phyloP scores from a whole-genome alignment of 2,113 vertebrate species.

The Pantherophis guttatus region DNA sequence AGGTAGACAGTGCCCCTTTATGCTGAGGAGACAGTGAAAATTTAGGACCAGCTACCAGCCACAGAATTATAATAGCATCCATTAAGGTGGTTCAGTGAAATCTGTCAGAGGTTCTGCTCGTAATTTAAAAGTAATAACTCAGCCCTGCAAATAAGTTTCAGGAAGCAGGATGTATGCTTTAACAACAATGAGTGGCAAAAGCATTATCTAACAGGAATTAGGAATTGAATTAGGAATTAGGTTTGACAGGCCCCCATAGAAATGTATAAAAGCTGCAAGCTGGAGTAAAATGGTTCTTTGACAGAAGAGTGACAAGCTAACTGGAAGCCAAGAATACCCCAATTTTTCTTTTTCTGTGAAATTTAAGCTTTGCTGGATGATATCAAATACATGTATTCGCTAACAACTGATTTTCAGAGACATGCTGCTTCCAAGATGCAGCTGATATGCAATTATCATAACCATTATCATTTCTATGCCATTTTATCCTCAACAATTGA shows the following conservation, averaged over 20 bases:
- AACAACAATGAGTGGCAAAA: background rate
- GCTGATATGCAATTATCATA: background rate
- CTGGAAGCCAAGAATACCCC: background rate
- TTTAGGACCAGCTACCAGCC: slow-evolving; percentile 40
- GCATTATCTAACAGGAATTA: background rate
- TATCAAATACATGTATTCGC: background rate
- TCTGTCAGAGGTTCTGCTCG: slow-evolving; percentile 45
- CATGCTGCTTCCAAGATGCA: background rate
- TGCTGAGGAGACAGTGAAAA: slow-evolving; percentile 49
- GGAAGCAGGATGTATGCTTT: slow-evolving; percentile 8
- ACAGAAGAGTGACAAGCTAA: background rate
- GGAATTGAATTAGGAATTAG: background rate
- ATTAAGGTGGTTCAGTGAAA: slow-evolving; percentile 52
- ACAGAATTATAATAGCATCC: slow-evolving; percentile 55
- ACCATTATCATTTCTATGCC: background rate
- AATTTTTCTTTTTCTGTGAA: background rate
- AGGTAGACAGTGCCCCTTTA: slow-evolving; percentile 55
- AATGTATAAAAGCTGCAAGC: background rate
- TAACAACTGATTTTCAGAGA: background rate
- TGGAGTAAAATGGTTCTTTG: background rate
- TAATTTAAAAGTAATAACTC: slow-evolving; percentile 53
- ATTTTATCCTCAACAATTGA: background rate
- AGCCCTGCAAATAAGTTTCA: slow-evolving; percentile 43
- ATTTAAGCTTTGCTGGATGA: background rate
- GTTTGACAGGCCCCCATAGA: background rate